Evolutionary conservation across 1,140 invertebrate genomes (phyloP).

Genomic region (Babylonia areolata): DNA sequence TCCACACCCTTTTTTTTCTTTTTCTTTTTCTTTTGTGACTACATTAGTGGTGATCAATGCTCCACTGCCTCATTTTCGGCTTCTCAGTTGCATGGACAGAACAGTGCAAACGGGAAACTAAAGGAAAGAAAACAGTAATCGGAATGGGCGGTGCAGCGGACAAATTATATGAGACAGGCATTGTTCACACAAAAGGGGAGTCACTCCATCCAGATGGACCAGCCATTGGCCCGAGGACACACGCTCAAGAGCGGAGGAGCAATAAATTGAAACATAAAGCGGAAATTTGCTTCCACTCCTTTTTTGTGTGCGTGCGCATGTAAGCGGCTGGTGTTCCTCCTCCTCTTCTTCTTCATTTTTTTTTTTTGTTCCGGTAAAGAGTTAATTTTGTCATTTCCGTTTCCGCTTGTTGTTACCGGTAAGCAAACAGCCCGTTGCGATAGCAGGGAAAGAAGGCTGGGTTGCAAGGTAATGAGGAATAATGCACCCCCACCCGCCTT

Average conservation of each 20-base stretch:
- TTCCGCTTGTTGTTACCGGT: not conserved
- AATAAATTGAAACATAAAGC: conserved; percentile 9
- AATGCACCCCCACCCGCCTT: not conserved
- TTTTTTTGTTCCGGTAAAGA: not conserved
- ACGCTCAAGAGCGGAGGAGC: not conserved
- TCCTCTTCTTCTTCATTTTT: no score
- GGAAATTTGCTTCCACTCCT: not conserved
- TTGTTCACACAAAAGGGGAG: not conserved
- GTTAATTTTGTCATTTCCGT: conserved; percentile 4
- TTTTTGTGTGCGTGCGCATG: not conserved
- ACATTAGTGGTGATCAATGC: not conserved
- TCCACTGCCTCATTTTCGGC: not conserved
- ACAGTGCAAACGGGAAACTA: not conserved
- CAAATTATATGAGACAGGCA: not conserved
- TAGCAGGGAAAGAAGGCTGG: not conserved
- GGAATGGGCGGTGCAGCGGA: not conserved
- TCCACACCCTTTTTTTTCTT: not conserved
- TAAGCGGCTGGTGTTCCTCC: not conserved
- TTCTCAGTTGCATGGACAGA: not conserved
- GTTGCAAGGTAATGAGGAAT: not conserved
- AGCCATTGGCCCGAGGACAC: not conserved
- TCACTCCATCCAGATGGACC: not conserved
- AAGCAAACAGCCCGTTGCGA: not conserved
- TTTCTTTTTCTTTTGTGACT: not conserved
- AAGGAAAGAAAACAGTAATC: not conserved